These are phyloP conservation scores for Micrastur ruficollis DNA, from an alignment of 2,797 vertebrate species.

Conservation along the genomic window DNA sequence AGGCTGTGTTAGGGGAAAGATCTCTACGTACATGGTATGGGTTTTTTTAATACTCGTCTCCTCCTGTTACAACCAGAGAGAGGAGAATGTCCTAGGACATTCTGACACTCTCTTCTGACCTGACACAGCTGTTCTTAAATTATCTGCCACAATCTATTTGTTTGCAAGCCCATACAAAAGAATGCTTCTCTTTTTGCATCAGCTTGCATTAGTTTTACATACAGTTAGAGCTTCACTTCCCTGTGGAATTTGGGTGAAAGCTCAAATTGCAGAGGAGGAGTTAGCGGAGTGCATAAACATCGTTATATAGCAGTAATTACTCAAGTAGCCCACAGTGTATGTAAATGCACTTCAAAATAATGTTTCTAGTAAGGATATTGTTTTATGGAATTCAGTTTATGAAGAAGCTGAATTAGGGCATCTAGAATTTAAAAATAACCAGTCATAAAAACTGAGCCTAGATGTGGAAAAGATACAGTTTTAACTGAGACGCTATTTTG, in stretches of 20 bases:
- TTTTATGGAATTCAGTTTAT: neutral
- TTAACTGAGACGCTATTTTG: neutral
- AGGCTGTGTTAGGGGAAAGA: neutral
- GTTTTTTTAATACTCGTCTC: neutral
- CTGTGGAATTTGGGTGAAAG: constrained; percentile 1
- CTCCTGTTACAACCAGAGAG: neutral
- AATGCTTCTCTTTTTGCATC: neutral
- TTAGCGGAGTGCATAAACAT: neutral
- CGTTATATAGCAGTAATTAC: neutral
- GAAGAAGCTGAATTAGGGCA: neutral
- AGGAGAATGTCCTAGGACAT: constrained; percentile 4
- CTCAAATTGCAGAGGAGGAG: constrained; percentile 1
- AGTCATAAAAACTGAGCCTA: neutral
- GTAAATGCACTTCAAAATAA: neutral
- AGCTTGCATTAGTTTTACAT: neutral
- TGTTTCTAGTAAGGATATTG: neutral
- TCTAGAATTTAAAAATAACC: neutral
- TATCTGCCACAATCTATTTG: neutral
- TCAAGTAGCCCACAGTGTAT: neutral
- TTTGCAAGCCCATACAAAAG: neutral
- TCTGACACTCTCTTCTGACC: constrained; percentile 24
- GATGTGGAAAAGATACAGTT: neutral
- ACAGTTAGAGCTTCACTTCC: neutral
- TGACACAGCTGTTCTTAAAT: constrained; percentile 4
- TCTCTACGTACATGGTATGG: neutral